phyloP scores from a whole-genome alignment of 2,113 vertebrate genomes.

The Phrynosoma blainvillii region DNA sequence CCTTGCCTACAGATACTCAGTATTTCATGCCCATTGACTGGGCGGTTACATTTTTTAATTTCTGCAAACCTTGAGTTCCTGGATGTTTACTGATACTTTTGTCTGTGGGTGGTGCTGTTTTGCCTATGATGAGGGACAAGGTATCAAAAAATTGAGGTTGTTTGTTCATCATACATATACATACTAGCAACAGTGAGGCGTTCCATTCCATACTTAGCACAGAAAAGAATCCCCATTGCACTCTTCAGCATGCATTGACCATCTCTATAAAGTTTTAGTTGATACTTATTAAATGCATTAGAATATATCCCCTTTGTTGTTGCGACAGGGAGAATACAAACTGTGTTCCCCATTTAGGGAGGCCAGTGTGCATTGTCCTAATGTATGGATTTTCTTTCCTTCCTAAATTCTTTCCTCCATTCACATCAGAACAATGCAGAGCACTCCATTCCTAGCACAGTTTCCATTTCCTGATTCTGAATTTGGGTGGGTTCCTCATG shows the following conservation, averaged over 20 bases:
- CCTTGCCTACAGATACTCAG: not conserved
- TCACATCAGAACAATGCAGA: not conserved
- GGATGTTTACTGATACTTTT: not conserved
- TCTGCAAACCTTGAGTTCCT: not conserved
- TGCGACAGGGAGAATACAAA: not conserved
- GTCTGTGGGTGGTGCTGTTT: not conserved
- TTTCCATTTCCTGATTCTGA: not conserved
- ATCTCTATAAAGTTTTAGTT: not conserved
- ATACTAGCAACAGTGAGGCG: too few species aligned
- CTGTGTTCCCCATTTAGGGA: not conserved
- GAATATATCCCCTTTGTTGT: not conserved
- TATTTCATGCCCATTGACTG: not conserved
- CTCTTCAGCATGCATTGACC: not conserved
- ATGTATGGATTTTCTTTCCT: not conserved
- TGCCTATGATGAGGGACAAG: not conserved
- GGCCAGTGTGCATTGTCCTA: not conserved
- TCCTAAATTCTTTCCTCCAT: not conserved
- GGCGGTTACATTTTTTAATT: not conserved
- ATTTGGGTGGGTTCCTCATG: not conserved
- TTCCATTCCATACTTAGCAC: not conserved
- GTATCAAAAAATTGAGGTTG: too few species aligned
- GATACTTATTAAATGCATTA: not conserved
- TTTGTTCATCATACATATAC: too few species aligned
- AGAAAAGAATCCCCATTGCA: too few species aligned
- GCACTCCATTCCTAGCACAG: not conserved